Evolutionary conservation across 2,888 invertebrate genomes (phyloP).

Genomic region (Drosophila maculinotata): DNA sequence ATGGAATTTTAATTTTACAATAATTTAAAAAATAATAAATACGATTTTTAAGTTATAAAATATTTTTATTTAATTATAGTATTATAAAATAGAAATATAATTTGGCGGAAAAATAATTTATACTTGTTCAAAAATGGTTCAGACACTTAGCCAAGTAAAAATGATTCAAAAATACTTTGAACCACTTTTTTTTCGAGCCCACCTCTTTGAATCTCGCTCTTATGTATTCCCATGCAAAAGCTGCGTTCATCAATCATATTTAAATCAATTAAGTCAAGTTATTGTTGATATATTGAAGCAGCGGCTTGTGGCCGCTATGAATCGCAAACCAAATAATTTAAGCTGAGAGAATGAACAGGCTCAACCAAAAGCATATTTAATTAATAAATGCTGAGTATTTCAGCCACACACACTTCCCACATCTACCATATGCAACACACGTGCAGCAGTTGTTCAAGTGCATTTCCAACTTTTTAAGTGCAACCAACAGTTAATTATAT

Average conservation of each 20-base stretch:
- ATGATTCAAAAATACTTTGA: too few species aligned
- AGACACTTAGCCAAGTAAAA: too few species aligned
- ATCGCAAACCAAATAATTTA: constrained; percentile 45
- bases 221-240: too few species aligned
- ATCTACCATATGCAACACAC: constrained; percentile 3
- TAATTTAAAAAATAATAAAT: too few species aligned
- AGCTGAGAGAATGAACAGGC: constrained; percentile 35
- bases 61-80: too few species aligned
- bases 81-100: too few species aligned
- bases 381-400: constrained; percentile 53
- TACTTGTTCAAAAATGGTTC: too few species aligned
- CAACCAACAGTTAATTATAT: constrained; percentile 58
- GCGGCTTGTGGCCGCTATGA: constrained; percentile 29
- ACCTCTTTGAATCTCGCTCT: neutral
- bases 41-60: too few species aligned
- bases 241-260: constrained; percentile 65
- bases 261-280: constrained; percentile 64
- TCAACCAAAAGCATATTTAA: constrained; percentile 46
- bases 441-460: constrained; percentile 45
- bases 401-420: constrained; percentile 20
- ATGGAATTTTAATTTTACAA: too few species aligned
- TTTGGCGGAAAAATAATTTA: too few species aligned
- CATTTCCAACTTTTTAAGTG: constrained; percentile 54
- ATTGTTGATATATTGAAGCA: constrained; percentile 29
- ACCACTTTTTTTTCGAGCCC: neutral